Evolutionary conservation across 2,888 invertebrate species (phyloP).

Genomic region (Drosophila formosana): DNA sequence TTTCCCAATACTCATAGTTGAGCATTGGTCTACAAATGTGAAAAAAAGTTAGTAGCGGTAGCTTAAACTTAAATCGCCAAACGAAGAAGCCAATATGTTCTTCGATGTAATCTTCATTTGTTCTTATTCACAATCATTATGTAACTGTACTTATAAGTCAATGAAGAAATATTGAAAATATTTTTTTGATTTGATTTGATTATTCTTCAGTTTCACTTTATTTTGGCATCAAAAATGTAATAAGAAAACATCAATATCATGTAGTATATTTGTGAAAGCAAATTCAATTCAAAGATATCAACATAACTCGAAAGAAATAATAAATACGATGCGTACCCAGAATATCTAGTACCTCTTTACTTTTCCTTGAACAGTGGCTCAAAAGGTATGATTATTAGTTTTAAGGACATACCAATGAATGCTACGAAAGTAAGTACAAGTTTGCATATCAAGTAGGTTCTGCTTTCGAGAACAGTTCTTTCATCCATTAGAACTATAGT

Average conservation of each 20-base stretch:
- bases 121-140: not conserved
- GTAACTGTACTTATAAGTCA: not conserved
- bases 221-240: not conserved
- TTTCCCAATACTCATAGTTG: no score
- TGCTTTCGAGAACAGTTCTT: no score
- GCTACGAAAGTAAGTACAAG: no score
- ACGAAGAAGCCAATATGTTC: not conserved
- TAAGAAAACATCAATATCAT: not conserved
- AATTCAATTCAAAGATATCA: not conserved
- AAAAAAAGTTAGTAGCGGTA: no score
- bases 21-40: no score
- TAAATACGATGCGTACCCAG: not conserved
- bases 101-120: not conserved
- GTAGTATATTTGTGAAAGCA: not conserved
- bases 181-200: not conserved
- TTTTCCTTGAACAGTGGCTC: not conserved
- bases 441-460: no score
- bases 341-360: not conserved
- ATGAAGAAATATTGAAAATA: not conserved
- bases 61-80: no score
- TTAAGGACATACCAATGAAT: no score
- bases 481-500: not conserved
- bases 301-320: not conserved
- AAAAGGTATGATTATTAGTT: no score
- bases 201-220: not conserved